Base-by-base conservation (phyloP, 1,140 invertebrate species). In the Phymastichus coffea region DNA sequence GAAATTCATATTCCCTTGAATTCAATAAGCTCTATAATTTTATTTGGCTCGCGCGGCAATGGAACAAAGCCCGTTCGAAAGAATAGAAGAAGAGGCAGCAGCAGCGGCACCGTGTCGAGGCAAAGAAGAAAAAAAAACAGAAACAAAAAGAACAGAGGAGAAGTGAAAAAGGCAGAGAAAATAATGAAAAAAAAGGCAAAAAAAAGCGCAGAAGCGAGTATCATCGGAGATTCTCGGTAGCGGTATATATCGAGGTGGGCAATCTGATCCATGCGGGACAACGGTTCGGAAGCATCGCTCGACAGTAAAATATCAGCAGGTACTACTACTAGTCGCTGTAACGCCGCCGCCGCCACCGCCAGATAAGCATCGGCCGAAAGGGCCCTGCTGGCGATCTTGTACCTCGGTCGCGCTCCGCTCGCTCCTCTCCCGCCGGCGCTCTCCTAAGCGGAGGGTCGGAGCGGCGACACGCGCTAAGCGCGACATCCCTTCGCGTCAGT, bases 231-330 rank as follows among this genome's bases (percentile, higher is more conserved):
- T 73, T 74, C 72, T 68, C 66, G 63, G 73, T 76, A 76, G 73
- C 68, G 63, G 70, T 70, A 57, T 57, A n/a, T n/a, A 68, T 72
- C 64, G 68, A 68, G 63, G n/a, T n/a, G 60, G 61, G 70, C 70
- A 74, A 77, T 78, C 76, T 77, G 74, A 77, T 76, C 65, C 65
- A n/a, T n/a, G n/a, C 56, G 48, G 69, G 69, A 74, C 72, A 76
- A 75, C 74, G 70, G 71, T 76, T 76, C 72, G 66, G 71, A 76
- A 77, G 70, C 74, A 78, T 78, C 52, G 72, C 71, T 75, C 71
- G 75, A 76, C 76, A 78, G 76, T 78, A 76, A 78, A 78, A 78
- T 78, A 77, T 78, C 76, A 78, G 74, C 70, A 74, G 73, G 70
- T 77, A 75, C 73, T 69, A 70, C n/a, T n/a, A n/a, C n/a, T n/a